These are phyloP conservation scores for Drosophila anomelani DNA, from an alignment of 2,888 invertebrate species.

Conservation along the genomic window DNA sequence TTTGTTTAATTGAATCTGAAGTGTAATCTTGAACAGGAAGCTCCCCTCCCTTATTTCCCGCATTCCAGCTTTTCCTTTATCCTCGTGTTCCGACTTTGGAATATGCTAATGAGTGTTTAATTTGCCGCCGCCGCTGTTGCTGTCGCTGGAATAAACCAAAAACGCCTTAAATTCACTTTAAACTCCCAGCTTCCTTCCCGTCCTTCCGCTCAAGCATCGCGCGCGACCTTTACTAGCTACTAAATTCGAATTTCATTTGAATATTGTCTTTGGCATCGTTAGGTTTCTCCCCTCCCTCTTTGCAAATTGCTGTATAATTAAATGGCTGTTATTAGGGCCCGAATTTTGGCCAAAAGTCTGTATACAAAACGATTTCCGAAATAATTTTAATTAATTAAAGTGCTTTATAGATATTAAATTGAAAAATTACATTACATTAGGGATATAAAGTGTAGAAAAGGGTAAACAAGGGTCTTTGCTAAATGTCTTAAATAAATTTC, in stretches of 20 bases:
- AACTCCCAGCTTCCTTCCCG: slow-evolving; percentile 43
- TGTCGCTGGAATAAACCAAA: slow-evolving; percentile 37
- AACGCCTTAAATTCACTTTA: slow-evolving; percentile 68
- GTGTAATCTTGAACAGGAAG: not conserved
- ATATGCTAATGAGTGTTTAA: slow-evolving; percentile 74
- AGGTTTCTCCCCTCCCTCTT: not conserved
- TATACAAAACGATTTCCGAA: not conserved
- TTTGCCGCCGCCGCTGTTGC: slow-evolving; percentile 46
- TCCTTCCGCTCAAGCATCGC: slow-evolving; percentile 1
- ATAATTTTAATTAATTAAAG: slow-evolving; percentile 2
- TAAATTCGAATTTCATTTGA: slow-evolving; percentile 64
- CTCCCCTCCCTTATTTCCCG: not conserved
- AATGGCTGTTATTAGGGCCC: slow-evolving; percentile 20
- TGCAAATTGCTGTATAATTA: slow-evolving; percentile 21
- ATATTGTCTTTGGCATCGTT: slow-evolving; percentile 42
- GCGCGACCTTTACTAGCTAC: slow-evolving; percentile 56
- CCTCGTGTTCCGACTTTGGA: slow-evolving; percentile 45
- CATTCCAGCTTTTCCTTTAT: slow-evolving; percentile 2
- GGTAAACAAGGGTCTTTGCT: not conserved
- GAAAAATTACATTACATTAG: not conserved
- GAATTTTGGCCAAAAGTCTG: slow-evolving; percentile 2
- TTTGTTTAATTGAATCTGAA: not conserved
- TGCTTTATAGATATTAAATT: not conserved
- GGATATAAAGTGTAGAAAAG: not conserved
- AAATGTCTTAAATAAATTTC: not conserved